Conservation (phyloP, 2,113 vertebrate genomes). For the Cnemophilus loriae region DNA sequence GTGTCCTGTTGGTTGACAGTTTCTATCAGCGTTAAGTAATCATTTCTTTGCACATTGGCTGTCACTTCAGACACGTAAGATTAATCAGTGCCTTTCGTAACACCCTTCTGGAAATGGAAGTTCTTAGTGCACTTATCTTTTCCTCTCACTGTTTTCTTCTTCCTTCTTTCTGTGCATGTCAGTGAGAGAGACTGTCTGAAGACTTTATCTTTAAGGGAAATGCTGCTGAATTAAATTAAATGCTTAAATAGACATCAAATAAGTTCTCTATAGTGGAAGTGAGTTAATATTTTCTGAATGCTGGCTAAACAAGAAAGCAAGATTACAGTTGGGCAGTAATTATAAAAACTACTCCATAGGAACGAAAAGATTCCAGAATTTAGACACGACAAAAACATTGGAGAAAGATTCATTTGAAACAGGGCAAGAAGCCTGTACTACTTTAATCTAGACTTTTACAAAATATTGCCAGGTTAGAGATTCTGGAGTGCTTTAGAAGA, state of each 20-base stretch:
- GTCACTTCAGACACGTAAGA: background rate
- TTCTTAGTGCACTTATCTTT: conserved; percentile 21
- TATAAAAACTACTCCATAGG: background rate
- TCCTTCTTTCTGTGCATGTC: background rate
- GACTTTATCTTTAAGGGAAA: conserved; percentile 20
- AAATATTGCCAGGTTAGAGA: background rate
- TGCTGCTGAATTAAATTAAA: conserved; percentile 31
- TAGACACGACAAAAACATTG: background rate
- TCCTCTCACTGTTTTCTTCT: background rate
- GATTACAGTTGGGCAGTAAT: background rate
- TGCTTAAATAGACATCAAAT: conserved; percentile 40
- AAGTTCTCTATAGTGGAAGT: conserved; percentile 9
- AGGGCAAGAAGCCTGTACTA: background rate
- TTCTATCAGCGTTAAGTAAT: background rate
- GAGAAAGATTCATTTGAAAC: background rate
- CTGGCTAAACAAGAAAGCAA: background rate
- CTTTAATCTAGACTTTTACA: background rate
- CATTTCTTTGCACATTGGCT: background rate
- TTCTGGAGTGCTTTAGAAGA: background rate
- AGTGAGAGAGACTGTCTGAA: background rate
- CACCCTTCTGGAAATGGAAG: background rate
- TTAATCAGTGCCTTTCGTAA: conserved; percentile 9
- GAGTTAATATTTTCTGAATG: conserved; percentile 23
- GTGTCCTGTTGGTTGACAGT: background rate
- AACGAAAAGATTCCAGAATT: background rate